Percentiles rank a stretch among this genome's conserved stretches.
Evolutionary conservation across 2,888 invertebrate species (phyloP).

Genomic region (Aethes cnicana): DNA sequence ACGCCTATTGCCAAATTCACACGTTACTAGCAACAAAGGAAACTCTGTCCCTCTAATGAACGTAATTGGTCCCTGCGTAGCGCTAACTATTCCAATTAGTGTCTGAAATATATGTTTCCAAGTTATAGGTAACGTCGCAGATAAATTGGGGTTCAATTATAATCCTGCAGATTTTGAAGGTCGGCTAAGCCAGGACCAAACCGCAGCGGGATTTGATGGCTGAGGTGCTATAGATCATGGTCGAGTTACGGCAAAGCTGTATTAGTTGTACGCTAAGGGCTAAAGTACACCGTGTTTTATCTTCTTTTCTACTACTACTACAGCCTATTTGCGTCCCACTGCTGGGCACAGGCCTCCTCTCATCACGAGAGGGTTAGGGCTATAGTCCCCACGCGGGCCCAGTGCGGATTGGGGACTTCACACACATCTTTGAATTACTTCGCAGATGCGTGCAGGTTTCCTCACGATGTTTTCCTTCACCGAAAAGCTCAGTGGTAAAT

Average conservation of each 20-base stretch:
- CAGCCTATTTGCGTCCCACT: too few relatives aligned
- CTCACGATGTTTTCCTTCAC: too few relatives aligned
- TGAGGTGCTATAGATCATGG: slow-evolving; percentile 24
- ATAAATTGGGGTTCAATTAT: slow-evolving; percentile 26
- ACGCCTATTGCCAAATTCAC: slow-evolving; percentile 63
- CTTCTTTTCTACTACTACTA: too few relatives aligned
- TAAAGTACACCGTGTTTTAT: too few relatives aligned
- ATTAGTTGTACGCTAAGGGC: neutral
- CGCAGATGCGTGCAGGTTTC: too few relatives aligned
- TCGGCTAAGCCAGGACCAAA: slow-evolving; percentile 21
- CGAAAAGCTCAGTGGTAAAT: too few relatives aligned
- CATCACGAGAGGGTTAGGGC: too few relatives aligned
- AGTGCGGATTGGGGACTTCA: too few relatives aligned
- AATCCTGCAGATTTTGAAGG: slow-evolving; percentile 24
- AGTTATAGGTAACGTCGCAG: slow-evolving; percentile 19
- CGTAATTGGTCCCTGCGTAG: slow-evolving; percentile 58
- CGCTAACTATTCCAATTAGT: slow-evolving; percentile 61
- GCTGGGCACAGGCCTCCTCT: too few relatives aligned
- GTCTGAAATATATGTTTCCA: slow-evolving; percentile 24
- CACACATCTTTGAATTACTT: too few relatives aligned
- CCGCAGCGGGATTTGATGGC: slow-evolving; percentile 19
- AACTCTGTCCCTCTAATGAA: slow-evolving; percentile 60
- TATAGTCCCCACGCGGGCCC: too few relatives aligned
- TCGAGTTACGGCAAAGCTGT: slow-evolving; percentile 9
- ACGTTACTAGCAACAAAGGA: slow-evolving; percentile 55